Percentiles rank a stretch among this genome's conserved stretches.
These are phyloP conservation scores for Phlogophora meticulosa DNA, from an alignment of 2,888 invertebrate genomes.

Conservation along the genomic window DNA sequence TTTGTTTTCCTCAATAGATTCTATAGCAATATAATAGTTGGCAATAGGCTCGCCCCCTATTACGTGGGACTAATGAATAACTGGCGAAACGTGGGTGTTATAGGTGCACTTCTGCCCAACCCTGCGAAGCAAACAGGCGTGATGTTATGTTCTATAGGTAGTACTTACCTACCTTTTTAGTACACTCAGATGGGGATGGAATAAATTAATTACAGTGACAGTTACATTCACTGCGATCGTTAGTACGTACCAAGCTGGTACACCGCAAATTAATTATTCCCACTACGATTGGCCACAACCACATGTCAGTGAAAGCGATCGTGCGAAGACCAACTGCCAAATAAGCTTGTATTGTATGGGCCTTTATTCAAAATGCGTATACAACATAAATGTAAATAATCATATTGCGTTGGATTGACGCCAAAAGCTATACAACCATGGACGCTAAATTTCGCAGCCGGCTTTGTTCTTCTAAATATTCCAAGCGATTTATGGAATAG, in stretches of 20 bases:
- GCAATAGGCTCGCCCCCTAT: too few species aligned
- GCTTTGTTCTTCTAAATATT: constrained; percentile 67
- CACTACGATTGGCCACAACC: constrained; percentile 28
- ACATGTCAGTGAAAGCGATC: constrained; percentile 21
- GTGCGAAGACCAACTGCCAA: constrained; percentile 25
- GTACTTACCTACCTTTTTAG: background rate
- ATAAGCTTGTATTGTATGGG: constrained; percentile 15
- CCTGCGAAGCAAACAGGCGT: too few species aligned
- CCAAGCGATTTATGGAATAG: constrained; percentile 48
- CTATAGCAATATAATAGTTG: too few species aligned
- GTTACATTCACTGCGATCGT: background rate
- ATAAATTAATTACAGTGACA: constrained; percentile 10
- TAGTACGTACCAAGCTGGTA: background rate
- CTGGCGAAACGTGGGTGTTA: too few species aligned
- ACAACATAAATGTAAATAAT: constrained; percentile 56
- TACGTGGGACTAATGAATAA: too few species aligned
- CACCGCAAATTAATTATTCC: constrained; percentile 43
- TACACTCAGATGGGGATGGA: background rate
- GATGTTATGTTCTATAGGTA: too few species aligned
- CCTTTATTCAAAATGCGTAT: constrained; percentile 54
- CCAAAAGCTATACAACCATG: constrained; percentile 57
- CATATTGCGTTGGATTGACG: constrained; percentile 61
- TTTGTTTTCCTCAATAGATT: constrained; percentile 9
- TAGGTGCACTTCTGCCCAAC: too few species aligned
- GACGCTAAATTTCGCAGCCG: constrained; percentile 51